Base-by-base conservation (phyloP, 2,797 vertebrate genomes). In the Myotis findleyi region DNA sequence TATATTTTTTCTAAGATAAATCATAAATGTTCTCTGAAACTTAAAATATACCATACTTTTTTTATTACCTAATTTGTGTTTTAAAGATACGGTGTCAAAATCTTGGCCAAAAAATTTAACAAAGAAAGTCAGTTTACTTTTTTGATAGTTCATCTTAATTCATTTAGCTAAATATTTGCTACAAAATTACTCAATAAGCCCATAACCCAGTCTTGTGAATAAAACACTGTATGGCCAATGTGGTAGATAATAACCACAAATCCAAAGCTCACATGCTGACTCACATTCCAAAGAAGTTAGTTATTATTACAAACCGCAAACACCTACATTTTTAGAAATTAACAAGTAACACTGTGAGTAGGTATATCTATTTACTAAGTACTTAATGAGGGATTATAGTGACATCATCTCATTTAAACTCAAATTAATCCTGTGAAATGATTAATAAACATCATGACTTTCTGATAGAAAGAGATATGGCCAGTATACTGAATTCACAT, bases 1-100 rank as follows among this genome's bases (percentile, higher is more conserved):
- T 81, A 72, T 66, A 89, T 33, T 79, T 66, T 91, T 86, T 66
- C 41, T 89, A 84, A 95, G 68, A 77, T 36, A 91, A 95, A 89
- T 92, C 4, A 71, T 59, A 85, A 80, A 68, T 64, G 30, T 90
- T 94, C 71, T 77, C 62, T 94, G 72, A 69, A 18, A 87, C 79
- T 76, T 94, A 93, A 96, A 95, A 93, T 55, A 71, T 4, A 41
- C 4, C 17, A 76, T 33, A 0, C 6, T 33, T 62, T 87, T n/a
- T 47, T 87, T 49, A 85, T 6, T 0, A 87, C 17, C 76, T 92
- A 92, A 80, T 86, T 92, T 75, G 18, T 89, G 66, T 87, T 91
- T 91, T 83, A 92, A 95, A 84, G n/a, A 72, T 66, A 76, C 2
- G 33, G n/a, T 53, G 17, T 69, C 85, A 92, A 95, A 84, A 47